Evolutionary conservation across 1,140 invertebrate genomes (phyloP).

Genomic region (Drosophila bocqueti): DNA sequence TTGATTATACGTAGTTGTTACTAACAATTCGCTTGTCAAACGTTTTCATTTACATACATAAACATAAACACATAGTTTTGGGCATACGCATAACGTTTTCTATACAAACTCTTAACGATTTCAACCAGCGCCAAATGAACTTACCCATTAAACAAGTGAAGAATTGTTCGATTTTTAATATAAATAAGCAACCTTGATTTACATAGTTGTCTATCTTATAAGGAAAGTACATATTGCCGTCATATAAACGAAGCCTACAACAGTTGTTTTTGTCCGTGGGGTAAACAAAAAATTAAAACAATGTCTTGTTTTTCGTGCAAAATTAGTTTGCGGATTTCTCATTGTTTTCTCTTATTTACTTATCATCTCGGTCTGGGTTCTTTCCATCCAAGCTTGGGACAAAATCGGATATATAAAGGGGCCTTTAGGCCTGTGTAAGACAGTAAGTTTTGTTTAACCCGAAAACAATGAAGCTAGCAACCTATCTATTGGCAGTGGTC

Average conservation of each 20-base stretch:
- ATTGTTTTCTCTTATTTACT: conserved; percentile 26
- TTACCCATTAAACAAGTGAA: conserved; percentile 63
- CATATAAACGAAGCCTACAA: conserved; percentile 32
- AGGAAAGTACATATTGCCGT: conserved; percentile 49
- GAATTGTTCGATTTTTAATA: conserved; percentile 71
- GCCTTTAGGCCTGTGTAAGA: background rate
- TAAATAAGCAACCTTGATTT: conserved; percentile 48
- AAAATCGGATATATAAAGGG: conserved; percentile 20
- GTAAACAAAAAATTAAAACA: conserved; percentile 11
- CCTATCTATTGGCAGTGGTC: conserved; percentile 35
- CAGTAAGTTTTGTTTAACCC: conserved; percentile 8
- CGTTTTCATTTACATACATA: conserved; percentile 24
- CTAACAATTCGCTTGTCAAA: conserved; percentile 39
- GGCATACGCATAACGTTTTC: conserved; percentile 51
- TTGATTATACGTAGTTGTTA: conserved; percentile 32
- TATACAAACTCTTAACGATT: conserved; percentile 67
- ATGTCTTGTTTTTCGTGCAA: conserved; percentile 12
- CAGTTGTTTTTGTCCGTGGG: conserved; percentile 7
- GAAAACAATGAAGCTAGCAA: conserved; percentile 32
- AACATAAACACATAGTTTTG: conserved; percentile 20
- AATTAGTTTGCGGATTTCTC: conserved; percentile 23
- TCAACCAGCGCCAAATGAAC: conserved; percentile 78
- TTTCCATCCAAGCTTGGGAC: background rate
- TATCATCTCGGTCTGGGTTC: conserved; percentile 3
- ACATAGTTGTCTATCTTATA: conserved; percentile 45